Conservation (phyloP, 1,140 invertebrate species). For the Scaptomyza hsui region DNA sequence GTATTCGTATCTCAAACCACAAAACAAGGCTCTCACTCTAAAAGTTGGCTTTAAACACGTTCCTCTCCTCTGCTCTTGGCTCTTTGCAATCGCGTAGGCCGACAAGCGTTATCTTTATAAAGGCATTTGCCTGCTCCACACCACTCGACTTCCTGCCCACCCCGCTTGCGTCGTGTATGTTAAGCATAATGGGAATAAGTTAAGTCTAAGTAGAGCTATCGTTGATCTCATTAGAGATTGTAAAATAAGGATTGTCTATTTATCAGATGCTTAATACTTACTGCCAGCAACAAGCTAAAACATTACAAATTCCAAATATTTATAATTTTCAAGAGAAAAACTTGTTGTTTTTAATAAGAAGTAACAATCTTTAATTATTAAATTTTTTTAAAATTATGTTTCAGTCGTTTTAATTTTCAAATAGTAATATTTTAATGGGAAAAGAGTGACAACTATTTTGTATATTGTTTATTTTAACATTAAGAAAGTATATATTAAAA, state of each 20-base stretch:
- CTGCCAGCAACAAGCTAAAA: no score
- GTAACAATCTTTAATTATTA: neutral
- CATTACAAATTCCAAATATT: neutral
- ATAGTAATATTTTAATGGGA: no score
- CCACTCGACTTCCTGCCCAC: conserved; percentile 22
- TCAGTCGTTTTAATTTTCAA: no score
- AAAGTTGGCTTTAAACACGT: conserved; percentile 37
- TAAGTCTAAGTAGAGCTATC: conserved; percentile 10
- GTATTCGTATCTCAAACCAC: conserved; percentile 35
- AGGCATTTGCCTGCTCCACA: conserved; percentile 36
- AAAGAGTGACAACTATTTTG: no score
- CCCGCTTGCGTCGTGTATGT: neutral
- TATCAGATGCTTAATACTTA: neutral
- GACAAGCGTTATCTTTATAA: conserved; percentile 38
- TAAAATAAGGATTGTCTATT: neutral
- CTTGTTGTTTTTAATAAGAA: no score
- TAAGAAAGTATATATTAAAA: no score
- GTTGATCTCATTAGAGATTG: conserved; percentile 14
- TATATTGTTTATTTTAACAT: no score
- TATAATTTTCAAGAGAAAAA: no score
- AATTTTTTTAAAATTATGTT: no score
- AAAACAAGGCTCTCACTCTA: conserved; percentile 27
- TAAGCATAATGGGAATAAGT: conserved; percentile 12
- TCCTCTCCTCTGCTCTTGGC: conserved; percentile 17
- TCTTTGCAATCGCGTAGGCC: conserved; percentile 45